Conservation (phyloP, 2,888 invertebrate genomes). For the Epinotia bilunana region DNA sequence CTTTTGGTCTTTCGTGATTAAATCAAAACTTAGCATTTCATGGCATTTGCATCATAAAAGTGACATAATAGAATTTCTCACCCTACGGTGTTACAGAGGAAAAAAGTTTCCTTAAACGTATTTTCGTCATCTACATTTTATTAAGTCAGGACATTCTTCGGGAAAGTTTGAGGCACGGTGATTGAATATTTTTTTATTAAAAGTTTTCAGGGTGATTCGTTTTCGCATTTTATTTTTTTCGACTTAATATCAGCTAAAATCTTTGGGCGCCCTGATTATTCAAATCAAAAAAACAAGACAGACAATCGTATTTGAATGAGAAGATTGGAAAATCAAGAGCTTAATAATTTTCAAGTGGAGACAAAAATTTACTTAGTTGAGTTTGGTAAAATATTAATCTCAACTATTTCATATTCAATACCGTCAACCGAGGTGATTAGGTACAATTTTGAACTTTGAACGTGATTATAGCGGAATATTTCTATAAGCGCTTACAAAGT, state of each 20-base stretch:
- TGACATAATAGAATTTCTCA: constrained; percentile 49
- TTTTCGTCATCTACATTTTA: constrained; percentile 73
- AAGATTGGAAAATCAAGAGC: not conserved
- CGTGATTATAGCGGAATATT: too few species aligned
- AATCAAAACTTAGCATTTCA: constrained; percentile 45
- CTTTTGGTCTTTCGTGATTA: constrained; percentile 39
- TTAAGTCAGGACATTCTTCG: constrained; percentile 64
- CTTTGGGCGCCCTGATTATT: constrained; percentile 2
- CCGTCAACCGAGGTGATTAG: too few species aligned
- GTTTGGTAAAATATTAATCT: too few species aligned
- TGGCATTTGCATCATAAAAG: constrained; percentile 51
- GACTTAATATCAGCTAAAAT: constrained; percentile 16
- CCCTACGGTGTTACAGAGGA: constrained; percentile 47
- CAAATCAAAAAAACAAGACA: not conserved
- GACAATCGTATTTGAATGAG: not conserved
- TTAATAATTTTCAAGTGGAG: not conserved
- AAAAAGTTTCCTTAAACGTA: constrained; percentile 49
- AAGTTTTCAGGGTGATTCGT: constrained; percentile 49
- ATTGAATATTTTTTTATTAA: constrained; percentile 66
- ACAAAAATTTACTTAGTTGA: not conserved
- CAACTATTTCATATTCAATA: too few species aligned
- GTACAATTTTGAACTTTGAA: too few species aligned
- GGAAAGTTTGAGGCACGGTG: constrained; percentile 56
- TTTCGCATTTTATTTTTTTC: constrained; percentile 41
- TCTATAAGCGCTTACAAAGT: too few species aligned